Base-by-base conservation (phyloP, 2,113 vertebrate genomes). In the Apodemus speciosus region DNA sequence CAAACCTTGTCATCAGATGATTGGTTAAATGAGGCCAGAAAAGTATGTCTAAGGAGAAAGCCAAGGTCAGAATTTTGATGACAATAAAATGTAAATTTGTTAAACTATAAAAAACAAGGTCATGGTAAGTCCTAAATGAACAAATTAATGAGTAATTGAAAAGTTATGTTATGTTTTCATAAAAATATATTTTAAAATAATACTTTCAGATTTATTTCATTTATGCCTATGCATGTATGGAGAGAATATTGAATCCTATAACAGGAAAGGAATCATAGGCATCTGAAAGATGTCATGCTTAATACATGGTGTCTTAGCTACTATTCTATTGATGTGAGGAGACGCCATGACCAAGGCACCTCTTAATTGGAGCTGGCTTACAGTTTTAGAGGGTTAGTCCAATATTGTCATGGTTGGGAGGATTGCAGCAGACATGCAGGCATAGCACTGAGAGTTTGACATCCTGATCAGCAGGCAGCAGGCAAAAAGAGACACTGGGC, bases 41-140 rank as follows among this genome's bases (percentile, higher is more conserved):
- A 66, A 66, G 1, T 66, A 66, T 15, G 13, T 66, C 14, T 32
- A 66, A 66, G 64, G 4, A 66, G 64, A 66, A 13, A 35, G 30
- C 64, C 64, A 66, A 66, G 30, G 30, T 66, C 64, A 66, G 64
- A 66, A 66, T 66, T 66, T 66, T 66, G 64, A 35, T 66, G 64
- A 66, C 64, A 66, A 35, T 66, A 66, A 66, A 35, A 66, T 66
- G 64, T 66, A 35, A 66, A 66, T 66, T 66, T 66, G 32, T 32
- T 66, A 66, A 66, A 32, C 64, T 66, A 66, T 66, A 15, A 94
- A 93, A 91, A 18, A 60, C 66, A 87, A 92, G 2, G 15, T 27
- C 83, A 85, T 80, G 38, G 15, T 88, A 76, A 46, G 27, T 75
- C 27, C 49, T 88, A 94, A 35, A 80, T 92, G 62, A 86, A 84